phyloP scores from a whole-genome alignment of 2,797 vertebrate species.

The Dermochelys coriacea region DNA sequence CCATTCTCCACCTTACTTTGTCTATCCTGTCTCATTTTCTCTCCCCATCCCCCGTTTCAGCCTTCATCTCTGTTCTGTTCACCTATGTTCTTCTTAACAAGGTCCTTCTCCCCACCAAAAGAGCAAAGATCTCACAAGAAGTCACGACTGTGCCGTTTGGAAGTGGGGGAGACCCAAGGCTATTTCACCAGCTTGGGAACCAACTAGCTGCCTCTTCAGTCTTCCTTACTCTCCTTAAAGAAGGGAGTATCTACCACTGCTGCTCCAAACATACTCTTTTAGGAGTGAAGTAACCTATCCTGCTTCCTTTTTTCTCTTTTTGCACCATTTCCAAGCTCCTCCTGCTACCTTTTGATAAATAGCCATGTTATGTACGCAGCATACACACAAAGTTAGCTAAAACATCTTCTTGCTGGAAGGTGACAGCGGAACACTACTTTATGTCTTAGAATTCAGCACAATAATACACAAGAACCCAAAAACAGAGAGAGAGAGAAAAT shows the following conservation, averaged over 20 bases:
- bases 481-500: too few relatives aligned
- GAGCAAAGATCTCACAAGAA: neutral
- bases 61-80: neutral
- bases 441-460: too few relatives aligned
- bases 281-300: too few relatives aligned
- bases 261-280: neutral
- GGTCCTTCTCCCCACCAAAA: neutral
- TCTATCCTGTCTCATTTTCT: neutral
- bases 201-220: neutral
- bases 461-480: too few relatives aligned
- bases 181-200: neutral
- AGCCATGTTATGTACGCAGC: too few relatives aligned
- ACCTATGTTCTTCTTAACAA: neutral
- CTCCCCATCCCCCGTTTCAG: neutral
- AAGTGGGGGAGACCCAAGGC: neutral
- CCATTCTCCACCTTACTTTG: neutral
- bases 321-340: too few relatives aligned
- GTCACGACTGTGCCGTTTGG: neutral
- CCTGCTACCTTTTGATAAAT: too few relatives aligned
- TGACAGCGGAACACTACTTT: too few relatives aligned
- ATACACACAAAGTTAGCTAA: too few relatives aligned
- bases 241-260: neutral
- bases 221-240: neutral
- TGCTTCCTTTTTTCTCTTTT: too few relatives aligned
- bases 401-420: too few relatives aligned